These are phyloP conservation scores for Zaprionus kolodkinae DNA, from an alignment of 1,140 invertebrate genomes.

Conservation along the genomic window DNA sequence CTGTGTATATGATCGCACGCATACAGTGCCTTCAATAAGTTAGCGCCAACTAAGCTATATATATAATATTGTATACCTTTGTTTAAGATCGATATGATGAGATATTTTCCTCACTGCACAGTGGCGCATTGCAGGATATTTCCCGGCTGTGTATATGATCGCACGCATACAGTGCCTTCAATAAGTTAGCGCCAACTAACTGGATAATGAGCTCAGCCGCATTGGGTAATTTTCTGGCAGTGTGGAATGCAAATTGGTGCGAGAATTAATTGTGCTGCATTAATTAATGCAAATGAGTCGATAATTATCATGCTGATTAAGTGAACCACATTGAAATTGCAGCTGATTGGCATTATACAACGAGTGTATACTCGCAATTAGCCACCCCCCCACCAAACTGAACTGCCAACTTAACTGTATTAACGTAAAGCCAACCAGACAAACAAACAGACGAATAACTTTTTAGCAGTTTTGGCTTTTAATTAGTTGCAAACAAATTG, in stretches of 20 bases:
- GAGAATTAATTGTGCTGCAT: constrained; percentile 27
- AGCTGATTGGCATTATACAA: constrained; percentile 42
- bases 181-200: constrained; percentile 18
- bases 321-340: constrained; percentile 45
- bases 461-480: constrained; percentile 21
- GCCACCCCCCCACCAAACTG: background rate
- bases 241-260: background rate
- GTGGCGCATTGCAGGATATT: background rate
- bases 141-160: background rate
- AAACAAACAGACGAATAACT: constrained; percentile 8
- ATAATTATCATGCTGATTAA: constrained; percentile 59
- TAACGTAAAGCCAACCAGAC: constrained; percentile 14
- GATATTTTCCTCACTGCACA: too few species aligned
- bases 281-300: constrained; percentile 63
- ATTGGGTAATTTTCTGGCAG: background rate
- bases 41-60: constrained; percentile 3
- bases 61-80: too few species aligned
- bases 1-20: background rate
- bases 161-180: constrained; percentile 1
- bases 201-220: constrained; percentile 16
- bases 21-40: constrained; percentile 19
- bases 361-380: constrained; percentile 27
- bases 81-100: too few species aligned
- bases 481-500: constrained; percentile 37
- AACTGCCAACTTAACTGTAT: constrained; percentile 13